Evolutionary conservation across 2,797 vertebrate species (phyloP).

Genomic region (Strix occidentalis): DNA sequence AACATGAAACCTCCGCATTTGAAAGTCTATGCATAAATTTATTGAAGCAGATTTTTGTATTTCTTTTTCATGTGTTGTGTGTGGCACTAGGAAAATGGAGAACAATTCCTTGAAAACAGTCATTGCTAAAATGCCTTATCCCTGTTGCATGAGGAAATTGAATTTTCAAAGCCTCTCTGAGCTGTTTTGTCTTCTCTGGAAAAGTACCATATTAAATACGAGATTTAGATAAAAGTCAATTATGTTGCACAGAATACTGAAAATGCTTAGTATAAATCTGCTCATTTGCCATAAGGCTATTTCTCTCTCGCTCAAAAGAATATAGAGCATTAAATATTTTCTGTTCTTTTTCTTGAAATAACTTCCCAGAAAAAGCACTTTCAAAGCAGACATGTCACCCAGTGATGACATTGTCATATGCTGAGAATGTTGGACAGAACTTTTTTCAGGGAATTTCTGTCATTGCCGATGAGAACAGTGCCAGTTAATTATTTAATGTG

Average conservation of each 20-base stretch:
- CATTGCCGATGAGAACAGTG: background rate
- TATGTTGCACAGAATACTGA: background rate
- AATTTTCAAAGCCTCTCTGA: constrained; percentile 42
- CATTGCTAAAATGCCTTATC: constrained; percentile 33
- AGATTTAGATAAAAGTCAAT: constrained; percentile 21
- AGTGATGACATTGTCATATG: background rate
- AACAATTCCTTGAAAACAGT: background rate
- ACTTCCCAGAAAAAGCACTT: background rate
- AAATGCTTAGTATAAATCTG: background rate
- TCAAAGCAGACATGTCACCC: background rate
- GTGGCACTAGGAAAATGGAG: background rate
- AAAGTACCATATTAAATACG: background rate
- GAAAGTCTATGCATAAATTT: background rate
- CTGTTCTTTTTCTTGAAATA: background rate
- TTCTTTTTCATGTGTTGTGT: background rate
- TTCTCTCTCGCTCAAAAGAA: background rate
- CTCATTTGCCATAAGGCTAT: background rate
- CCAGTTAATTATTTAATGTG: background rate
- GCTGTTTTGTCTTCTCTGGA: constrained; percentile 27
- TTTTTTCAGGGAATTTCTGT: background rate
- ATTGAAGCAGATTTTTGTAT: background rate
- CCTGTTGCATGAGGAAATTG: constrained; percentile 26
- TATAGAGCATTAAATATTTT: background rate
- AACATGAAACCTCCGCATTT: background rate
- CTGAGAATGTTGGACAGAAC: background rate